Conservation (phyloP, 2,888 invertebrate species). For the Tubulanus polymorphus region DNA sequence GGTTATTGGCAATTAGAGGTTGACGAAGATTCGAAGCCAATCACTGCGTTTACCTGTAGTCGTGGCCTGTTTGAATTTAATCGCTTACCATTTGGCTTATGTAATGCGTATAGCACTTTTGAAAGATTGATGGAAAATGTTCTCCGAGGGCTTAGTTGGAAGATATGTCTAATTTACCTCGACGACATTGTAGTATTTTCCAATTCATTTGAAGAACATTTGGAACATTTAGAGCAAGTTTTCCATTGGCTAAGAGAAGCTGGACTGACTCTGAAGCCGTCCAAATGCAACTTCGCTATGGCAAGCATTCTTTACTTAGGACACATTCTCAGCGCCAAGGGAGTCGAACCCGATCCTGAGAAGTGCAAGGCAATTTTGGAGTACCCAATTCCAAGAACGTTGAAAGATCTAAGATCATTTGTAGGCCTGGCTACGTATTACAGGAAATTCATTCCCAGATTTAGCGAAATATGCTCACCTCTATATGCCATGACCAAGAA, state of each 20-base stretch:
- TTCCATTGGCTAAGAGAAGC: conserved; percentile 5
- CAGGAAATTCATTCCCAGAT: conserved; percentile 6
- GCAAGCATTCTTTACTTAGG: conserved; percentile 5
- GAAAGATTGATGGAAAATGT: conserved; percentile 12
- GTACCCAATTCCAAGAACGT: not conserved
- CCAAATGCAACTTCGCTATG: conserved; percentile 8
- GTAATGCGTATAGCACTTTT: conserved; percentile 7
- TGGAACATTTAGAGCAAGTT: conserved; percentile 4
- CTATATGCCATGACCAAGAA: conserved; percentile 3
- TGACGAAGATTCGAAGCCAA: conserved; percentile 1
- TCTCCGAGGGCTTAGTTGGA: conserved; percentile 8
- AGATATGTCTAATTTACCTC: conserved; percentile 8
- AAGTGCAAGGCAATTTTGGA: conserved; percentile 1
- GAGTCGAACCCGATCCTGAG: conserved; percentile 6
- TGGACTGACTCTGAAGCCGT: conserved; percentile 11
- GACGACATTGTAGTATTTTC: conserved; percentile 12
- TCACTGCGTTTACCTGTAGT: conserved; percentile 7
- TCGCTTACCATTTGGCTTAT: conserved; percentile 9
- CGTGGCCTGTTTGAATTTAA: conserved; percentile 9
- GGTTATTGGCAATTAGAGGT: not conserved
- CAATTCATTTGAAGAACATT: conserved; percentile 4
- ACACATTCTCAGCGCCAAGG: conserved; percentile 2
- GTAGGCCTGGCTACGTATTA: conserved; percentile 10
- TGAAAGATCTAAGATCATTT: conserved; percentile 6
- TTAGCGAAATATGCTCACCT: conserved; percentile 5